phyloP scores from a whole-genome alignment of 2,888 invertebrate species.

The Parascotia fuliginaria region DNA sequence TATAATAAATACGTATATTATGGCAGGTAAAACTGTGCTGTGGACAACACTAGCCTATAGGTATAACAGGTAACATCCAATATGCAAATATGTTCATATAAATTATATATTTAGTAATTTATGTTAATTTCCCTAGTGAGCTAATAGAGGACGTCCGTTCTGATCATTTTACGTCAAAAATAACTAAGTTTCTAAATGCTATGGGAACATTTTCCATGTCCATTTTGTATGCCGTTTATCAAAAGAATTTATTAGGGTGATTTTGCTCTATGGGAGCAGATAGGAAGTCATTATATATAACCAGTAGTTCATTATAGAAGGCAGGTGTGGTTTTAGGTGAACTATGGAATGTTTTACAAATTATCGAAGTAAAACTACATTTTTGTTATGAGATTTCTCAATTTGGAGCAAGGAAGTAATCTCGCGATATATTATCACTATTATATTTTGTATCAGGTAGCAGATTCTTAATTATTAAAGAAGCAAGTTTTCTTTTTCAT shows the following conservation, averaged over 20 bases:
- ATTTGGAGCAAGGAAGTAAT: too few relatives aligned
- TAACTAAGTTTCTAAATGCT: slow-evolving; percentile 32
- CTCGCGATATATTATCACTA: too few relatives aligned
- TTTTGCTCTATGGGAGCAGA: slow-evolving; percentile 26
- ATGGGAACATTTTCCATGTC: slow-evolving; percentile 43
- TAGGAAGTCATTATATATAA: slow-evolving; percentile 25
- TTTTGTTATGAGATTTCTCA: too few relatives aligned
- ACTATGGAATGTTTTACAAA: neutral
- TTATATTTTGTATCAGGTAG: too few relatives aligned
- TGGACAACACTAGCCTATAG: too few relatives aligned
- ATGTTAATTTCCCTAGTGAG: slow-evolving; percentile 62
- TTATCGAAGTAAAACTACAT: too few relatives aligned
- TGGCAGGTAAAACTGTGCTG: too few relatives aligned
- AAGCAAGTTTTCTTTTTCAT: too few relatives aligned
- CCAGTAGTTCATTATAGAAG: slow-evolving; percentile 4
- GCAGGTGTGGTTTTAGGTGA: neutral
- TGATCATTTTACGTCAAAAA: slow-evolving; percentile 39
- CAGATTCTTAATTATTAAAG: too few relatives aligned
- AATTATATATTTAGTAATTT: slow-evolving; percentile 46
- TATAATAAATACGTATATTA: too few relatives aligned
- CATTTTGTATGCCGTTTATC: slow-evolving; percentile 33
- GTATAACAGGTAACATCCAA: slow-evolving; percentile 31
- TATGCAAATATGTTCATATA: slow-evolving; percentile 43
- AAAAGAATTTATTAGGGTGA: slow-evolving; percentile 38
- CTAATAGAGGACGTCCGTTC: slow-evolving; percentile 74